These are phyloP conservation scores for Charadrius vociferus DNA, from an alignment of 2,113 vertebrate species.

Conservation along the genomic window DNA sequence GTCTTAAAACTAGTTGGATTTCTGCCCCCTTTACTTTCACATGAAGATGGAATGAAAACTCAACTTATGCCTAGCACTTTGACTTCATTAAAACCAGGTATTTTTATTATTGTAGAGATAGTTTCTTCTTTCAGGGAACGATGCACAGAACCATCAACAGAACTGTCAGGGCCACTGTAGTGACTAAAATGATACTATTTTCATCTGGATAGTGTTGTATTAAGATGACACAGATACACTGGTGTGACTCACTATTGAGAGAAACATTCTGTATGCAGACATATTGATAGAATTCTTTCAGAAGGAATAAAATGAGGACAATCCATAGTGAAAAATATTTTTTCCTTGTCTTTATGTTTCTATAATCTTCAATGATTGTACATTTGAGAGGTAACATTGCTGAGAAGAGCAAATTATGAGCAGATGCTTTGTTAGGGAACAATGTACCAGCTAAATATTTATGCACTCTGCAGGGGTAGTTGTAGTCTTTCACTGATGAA, in stretches of 20 bases:
- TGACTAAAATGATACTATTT: neutral
- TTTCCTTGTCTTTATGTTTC: neutral
- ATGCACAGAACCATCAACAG: neutral
- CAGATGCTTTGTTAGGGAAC: constrained; percentile 4
- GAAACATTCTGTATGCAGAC: neutral
- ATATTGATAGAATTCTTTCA: neutral
- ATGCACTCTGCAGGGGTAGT: neutral
- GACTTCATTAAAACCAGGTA: neutral
- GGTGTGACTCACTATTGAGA: neutral
- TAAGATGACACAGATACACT: neutral
- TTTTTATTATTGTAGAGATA: neutral
- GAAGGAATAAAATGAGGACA: neutral
- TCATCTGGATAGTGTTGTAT: neutral
- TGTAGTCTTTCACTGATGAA: neutral
- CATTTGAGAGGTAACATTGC: neutral
- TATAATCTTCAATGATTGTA: neutral
- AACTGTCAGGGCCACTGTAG: neutral
- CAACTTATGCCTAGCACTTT: neutral
- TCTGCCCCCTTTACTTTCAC: neutral
- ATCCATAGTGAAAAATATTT: neutral
- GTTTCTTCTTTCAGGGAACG: neutral
- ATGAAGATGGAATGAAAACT: neutral
- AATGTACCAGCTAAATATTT: neutral
- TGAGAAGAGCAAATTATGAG: neutral
- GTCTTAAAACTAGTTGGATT: neutral